A percentile compares a stretch with the other conserved stretches of the same genome.
phyloP scores from a whole-genome alignment of 2,113 vertebrate genomes.

The Trinectes maculatus region DNA sequence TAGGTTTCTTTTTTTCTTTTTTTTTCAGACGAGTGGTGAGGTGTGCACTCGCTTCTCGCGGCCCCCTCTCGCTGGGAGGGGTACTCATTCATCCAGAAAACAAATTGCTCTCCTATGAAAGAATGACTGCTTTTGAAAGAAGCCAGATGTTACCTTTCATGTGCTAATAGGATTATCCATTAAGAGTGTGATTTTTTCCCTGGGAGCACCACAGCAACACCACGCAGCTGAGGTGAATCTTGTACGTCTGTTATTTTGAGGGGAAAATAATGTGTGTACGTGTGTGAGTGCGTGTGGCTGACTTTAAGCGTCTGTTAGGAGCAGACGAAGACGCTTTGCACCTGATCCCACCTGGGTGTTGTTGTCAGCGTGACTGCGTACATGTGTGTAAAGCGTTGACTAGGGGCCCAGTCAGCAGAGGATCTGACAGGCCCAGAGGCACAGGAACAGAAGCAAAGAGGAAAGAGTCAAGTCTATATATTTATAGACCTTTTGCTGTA shows the following conservation, averaged over 20 bases:
- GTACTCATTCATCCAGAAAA: slow-evolving; percentile 63
- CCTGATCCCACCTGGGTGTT: slow-evolving; percentile 49
- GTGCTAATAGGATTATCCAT: slow-evolving; percentile 80
- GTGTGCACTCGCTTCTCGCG: slow-evolving; percentile 32
- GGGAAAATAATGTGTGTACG: neutral
- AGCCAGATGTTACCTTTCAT: slow-evolving; percentile 80
- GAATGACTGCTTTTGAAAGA: slow-evolving; percentile 52
- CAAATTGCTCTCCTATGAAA: slow-evolving; percentile 55
- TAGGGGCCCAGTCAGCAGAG: slow-evolving; percentile 17
- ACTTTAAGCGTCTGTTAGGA: slow-evolving; percentile 13
- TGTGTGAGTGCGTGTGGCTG: neutral
- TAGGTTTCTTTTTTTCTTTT: too few relatives aligned
- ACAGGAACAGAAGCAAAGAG: neutral
- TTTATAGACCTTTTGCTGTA: neutral
- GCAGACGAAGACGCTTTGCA: slow-evolving; percentile 17
- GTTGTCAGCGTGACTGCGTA: slow-evolving; percentile 20
- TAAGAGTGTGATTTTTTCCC: slow-evolving; percentile 52
- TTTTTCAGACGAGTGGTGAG: slow-evolving; percentile 23
- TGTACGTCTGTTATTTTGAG: neutral
- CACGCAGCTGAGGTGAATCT: slow-evolving; percentile 27
- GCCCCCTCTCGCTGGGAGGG: slow-evolving; percentile 29
- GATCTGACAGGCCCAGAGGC: slow-evolving; percentile 22
- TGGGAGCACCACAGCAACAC: slow-evolving; percentile 18
- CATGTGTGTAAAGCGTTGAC: slow-evolving; percentile 35
- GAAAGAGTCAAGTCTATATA: neutral